Base-by-base conservation (phyloP, 2,797 vertebrate species). In the Sandelia bainsii region DNA sequence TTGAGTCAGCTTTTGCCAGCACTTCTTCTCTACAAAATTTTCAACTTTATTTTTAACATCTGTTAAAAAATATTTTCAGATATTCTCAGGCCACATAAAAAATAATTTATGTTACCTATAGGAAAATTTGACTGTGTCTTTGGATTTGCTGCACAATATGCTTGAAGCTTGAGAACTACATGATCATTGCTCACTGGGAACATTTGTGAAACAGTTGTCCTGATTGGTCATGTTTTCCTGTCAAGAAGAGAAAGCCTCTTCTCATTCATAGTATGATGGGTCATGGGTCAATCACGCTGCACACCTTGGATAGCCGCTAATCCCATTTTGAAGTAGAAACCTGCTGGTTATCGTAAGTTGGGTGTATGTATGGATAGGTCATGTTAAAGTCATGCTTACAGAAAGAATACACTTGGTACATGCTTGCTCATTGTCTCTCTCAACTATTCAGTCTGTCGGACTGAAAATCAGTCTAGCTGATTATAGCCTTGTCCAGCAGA, bases 101-200 rank as follows among this genome's bases (percentile, higher is more conserved):
- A 89, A 75, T 23, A 61, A 86, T 83, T 79, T 85, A 77, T 80
- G 71, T 69, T 51, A 51, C 57, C 62, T 9, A 3, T 69, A 62
- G 34, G 63, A 70, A 65, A 75, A 19, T 37, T 19, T 59, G 58
- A 65, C 63, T 57, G 17, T 59, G 48, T 58, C 59, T 58, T 74
- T 39, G 51, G 62, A 85, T 82, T 67, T 49, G 75, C 75, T 81
- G 53, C 66, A 72, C 49, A 69, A 62, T 52, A 59, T 34, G 34
- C 62, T 72, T 42, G 17, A 62, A 66, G 75, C 69, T 61, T 74
- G 57, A 75, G 64, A 45, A 58, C 59, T 39, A 58, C 69, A 67
- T 90, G 85, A 90, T 91, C 87, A 88, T 83, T 91, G 86, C 83
- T 88, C 86, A 93, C 88, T 69, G 77, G 77, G 53, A 60, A 83